These are phyloP conservation scores for Podilymbus podiceps DNA, from an alignment of 2,113 vertebrate genomes.

Conservation along the genomic window DNA sequence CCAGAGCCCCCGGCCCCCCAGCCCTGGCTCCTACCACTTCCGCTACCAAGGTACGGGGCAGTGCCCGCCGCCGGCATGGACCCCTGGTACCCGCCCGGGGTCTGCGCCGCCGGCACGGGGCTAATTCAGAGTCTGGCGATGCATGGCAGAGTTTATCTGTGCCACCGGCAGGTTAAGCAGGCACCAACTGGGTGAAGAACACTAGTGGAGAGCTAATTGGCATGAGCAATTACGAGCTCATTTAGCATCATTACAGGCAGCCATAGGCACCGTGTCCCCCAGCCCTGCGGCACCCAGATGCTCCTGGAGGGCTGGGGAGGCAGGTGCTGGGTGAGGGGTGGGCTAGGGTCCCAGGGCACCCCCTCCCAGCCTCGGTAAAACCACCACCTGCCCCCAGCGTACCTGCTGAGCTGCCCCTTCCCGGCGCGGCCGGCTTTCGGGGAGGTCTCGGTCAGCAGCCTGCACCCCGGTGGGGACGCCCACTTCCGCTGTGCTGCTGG, in stretches of 20 bases:
- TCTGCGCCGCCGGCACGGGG: background rate
- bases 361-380: background rate
- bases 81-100: background rate
- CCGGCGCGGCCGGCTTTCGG: conserved; percentile 82
- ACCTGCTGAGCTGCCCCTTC: conserved; percentile 88
- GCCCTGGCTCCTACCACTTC: conserved; percentile 81
- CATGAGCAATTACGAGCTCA: conserved; percentile 42
- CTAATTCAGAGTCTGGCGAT: background rate
- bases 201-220: conserved; percentile 59
- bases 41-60: conserved; percentile 85
- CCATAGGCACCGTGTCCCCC: background rate
- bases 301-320: background rate
- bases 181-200: background rate
- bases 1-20: conserved; percentile 77
- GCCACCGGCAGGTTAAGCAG: conserved; percentile 13
- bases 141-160: background rate
- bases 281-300: background rate
- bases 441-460: conserved; percentile 88
- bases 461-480: conserved; percentile 87
- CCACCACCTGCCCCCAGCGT: conserved; percentile 67
- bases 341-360: background rate
- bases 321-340: background rate
- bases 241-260: conserved; percentile 1
- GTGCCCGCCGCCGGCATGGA: rapidly evolving
- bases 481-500: conserved; percentile 86